Evolutionary conservation across 2,888 invertebrate species (phyloP).

Genomic region (Prionchulus punctatus): DNA sequence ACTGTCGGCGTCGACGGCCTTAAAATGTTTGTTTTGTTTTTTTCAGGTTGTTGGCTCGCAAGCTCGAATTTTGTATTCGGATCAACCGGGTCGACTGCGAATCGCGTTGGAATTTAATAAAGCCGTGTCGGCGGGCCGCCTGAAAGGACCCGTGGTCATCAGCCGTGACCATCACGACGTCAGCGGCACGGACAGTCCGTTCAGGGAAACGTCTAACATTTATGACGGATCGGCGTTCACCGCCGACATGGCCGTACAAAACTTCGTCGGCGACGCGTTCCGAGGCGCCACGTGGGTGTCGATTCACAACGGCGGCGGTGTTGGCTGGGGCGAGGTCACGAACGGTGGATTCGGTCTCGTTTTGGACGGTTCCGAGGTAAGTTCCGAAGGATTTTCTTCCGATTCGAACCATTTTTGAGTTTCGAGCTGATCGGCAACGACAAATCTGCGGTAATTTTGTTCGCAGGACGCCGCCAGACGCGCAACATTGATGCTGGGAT

Average conservation of each 20-base stretch:
- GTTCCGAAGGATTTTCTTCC: neutral
- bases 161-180: slow-evolving; percentile 49
- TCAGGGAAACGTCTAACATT: slow-evolving; percentile 47
- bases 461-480: slow-evolving; percentile 36
- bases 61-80: slow-evolving; percentile 47
- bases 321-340: slow-evolving; percentile 45
- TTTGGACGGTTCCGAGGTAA: slow-evolving; percentile 41
- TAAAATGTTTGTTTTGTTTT: slow-evolving; percentile 9
- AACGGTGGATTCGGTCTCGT: slow-evolving; percentile 49
- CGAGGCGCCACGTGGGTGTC: slow-evolving; percentile 49
- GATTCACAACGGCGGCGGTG: slow-evolving; percentile 32
- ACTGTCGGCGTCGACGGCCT: neutral
- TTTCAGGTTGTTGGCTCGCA: slow-evolving; percentile 37
- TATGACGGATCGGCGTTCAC: slow-evolving; percentile 46
- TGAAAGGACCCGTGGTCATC: slow-evolving; percentile 43
- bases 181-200: slow-evolving; percentile 47
- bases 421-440: too few species aligned
- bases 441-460: neutral
- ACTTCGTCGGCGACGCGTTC: slow-evolving; percentile 43
- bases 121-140: slow-evolving; percentile 36
- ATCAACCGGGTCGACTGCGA: slow-evolving; percentile 41
- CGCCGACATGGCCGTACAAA: slow-evolving; percentile 48
- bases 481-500: slow-evolving; percentile 41
- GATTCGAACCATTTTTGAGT: neutral
- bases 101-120: slow-evolving; percentile 44